A percentile compares a stretch with the other conserved stretches of the same genome.
Conservation (phyloP, 2,888 invertebrate species). For the Drosophila nr. perissopoda region DNA sequence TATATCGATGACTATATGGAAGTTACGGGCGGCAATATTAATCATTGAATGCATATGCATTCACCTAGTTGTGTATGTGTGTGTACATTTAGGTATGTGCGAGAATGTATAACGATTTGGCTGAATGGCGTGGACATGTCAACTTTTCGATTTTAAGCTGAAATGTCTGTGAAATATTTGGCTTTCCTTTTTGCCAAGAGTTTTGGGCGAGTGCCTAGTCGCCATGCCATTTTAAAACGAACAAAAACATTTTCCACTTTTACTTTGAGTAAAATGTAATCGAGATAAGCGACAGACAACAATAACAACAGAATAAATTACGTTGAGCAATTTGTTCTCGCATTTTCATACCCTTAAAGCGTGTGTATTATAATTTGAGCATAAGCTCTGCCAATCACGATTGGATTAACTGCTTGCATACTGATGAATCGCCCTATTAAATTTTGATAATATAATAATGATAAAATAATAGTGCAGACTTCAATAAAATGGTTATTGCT, state of each 20-base stretch:
- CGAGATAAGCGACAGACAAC: constrained; percentile 45
- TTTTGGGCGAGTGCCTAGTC: constrained; percentile 29
- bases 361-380: neutral
- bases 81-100: constrained; percentile 9
- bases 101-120: constrained; percentile 55
- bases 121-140: constrained; percentile 53
- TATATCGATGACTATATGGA: constrained; percentile 57
- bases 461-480: neutral
- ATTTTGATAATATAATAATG: neutral
- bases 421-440: neutral
- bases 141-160: constrained; percentile 12
- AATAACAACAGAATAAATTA: constrained; percentile 42
- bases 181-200: constrained; percentile 39
- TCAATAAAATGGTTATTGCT: neutral
- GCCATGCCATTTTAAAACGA: constrained; percentile 18
- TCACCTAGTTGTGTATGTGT: neutral
- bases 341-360: constrained; percentile 34
- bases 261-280: constrained; percentile 61
- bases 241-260: constrained; percentile 61
- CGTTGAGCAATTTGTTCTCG: constrained; percentile 45
- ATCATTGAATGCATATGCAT: constrained; percentile 5
- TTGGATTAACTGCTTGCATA: neutral
- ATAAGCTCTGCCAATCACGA: neutral
- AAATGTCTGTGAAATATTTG: constrained; percentile 29
- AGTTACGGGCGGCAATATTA: constrained; percentile 33